Evolutionary conservation across 2,113 vertebrate genomes (phyloP).

Genomic region (Forbesichthys agassizii): DNA sequence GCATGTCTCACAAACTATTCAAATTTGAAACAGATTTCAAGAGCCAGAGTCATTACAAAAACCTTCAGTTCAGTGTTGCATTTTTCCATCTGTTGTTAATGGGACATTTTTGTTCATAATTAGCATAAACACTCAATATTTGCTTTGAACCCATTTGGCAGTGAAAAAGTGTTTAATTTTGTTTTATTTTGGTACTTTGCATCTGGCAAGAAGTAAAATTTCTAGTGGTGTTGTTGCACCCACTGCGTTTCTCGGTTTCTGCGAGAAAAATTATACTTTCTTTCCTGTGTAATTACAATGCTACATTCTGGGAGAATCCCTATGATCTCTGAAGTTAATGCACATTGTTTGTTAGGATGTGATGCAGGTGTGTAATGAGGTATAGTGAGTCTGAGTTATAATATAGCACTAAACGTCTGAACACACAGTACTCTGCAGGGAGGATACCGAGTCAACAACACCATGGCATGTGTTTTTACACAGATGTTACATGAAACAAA

Average conservation of each 20-base stretch:
- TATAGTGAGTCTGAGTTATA: background rate
- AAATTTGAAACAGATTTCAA: no score
- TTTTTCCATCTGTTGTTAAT: background rate
- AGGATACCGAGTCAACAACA: background rate
- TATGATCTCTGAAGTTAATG: conserved; percentile 39
- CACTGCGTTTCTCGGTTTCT: conserved; percentile 17
- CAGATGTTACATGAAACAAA: no score
- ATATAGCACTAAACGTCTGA: background rate
- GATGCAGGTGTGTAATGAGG: conserved; percentile 7
- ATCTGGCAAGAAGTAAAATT: conserved; percentile 22
- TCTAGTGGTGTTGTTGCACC: conserved; percentile 45
- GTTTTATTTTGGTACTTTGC: conserved; percentile 47
- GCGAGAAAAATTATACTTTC: conserved; percentile 15
- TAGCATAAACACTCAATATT: conserved; percentile 17
- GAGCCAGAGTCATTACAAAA: background rate
- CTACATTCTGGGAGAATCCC: conserved; percentile 20
- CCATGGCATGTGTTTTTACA: no score
- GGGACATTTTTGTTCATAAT: conserved; percentile 5
- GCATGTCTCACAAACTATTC: no score
- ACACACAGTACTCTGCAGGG: background rate
- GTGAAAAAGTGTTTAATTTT: conserved; percentile 14
- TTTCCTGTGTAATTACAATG: conserved; percentile 31
- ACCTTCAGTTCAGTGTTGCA: background rate
- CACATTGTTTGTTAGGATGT: conserved; percentile 17
- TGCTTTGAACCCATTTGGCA: conserved; percentile 45